phyloP scores from a whole-genome alignment of 2,888 invertebrate species.

The Dyspetes luteomarginatus region DNA sequence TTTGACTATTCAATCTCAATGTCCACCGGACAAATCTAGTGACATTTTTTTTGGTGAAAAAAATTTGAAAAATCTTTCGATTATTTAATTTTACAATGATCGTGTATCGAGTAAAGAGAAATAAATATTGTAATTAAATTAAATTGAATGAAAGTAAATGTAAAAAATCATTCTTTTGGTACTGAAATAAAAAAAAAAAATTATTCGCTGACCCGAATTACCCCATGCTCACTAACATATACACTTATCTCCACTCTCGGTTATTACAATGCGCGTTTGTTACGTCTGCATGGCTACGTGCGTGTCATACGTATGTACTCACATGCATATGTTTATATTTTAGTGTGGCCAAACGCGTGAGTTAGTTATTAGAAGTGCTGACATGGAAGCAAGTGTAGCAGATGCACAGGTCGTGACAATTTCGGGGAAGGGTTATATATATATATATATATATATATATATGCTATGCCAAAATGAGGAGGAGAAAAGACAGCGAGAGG shows the following conservation, averaged over 20 bases:
- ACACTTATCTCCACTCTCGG: neutral
- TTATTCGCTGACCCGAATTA: neutral
- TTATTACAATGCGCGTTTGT: neutral
- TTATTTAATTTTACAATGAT: too few relatives aligned
- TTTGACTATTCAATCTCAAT: too few relatives aligned
- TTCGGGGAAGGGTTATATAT: slow-evolving; percentile 2
- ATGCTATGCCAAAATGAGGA: neutral
- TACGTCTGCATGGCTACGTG: too few relatives aligned
- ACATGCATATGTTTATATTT: neutral
- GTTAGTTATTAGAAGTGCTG: slow-evolving; percentile 41
- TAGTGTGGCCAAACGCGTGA: neutral
- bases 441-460: neutral
- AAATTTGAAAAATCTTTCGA: neutral
- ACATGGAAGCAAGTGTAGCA: slow-evolving; percentile 52
- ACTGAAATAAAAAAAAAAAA: neutral
- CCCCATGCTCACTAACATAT: neutral
- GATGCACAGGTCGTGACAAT: slow-evolving; percentile 47
- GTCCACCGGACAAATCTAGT: too few relatives aligned
- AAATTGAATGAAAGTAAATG: too few relatives aligned
- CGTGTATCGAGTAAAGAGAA: too few relatives aligned
- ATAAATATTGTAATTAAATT: too few relatives aligned
- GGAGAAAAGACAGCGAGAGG: neutral
- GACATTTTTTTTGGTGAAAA: too few relatives aligned
- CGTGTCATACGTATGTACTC: neutral
- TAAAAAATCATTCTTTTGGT: neutral